These are phyloP conservation scores for Ditylenchus weischeri DNA, from an alignment of 2,888 invertebrate genomes.

Conservation along the genomic window DNA sequence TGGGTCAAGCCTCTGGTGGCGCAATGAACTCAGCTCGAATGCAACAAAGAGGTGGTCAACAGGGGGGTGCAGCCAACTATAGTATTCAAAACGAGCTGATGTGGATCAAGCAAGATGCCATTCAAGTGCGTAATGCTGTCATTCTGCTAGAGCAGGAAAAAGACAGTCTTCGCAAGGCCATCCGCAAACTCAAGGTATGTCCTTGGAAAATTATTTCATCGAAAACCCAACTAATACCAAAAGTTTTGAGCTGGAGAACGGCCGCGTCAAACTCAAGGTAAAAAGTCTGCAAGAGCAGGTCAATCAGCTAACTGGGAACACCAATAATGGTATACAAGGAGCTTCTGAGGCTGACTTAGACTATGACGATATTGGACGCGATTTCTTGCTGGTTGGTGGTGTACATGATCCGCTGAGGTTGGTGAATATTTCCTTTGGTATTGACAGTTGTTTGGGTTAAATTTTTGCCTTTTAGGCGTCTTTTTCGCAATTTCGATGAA, in stretches of 20 bases:
- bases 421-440: no score
- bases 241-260: constrained; percentile 45
- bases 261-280: constrained; percentile 42
- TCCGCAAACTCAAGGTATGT: constrained; percentile 51
- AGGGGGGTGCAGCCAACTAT: constrained; percentile 2
- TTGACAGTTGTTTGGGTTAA: no score
- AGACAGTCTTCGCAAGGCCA: constrained; percentile 48
- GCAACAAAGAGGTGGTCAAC: background rate
- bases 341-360: constrained; percentile 35
- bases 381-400: constrained; percentile 52
- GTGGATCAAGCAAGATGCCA: constrained; percentile 37
- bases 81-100: constrained; percentile 23
- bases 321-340: constrained; percentile 15
- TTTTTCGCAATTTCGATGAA: no score
- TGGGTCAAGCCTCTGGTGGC: background rate
- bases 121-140: constrained; percentile 38
- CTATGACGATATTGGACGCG: constrained; percentile 48
- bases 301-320: constrained; percentile 20
- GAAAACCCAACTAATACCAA: background rate
- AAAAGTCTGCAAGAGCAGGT: constrained; percentile 36
- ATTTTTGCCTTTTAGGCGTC: no score
- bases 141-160: constrained; percentile 46
- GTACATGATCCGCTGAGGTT: constrained; percentile 22
- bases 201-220: no score
- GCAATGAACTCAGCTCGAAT: constrained; percentile 4